These are phyloP conservation scores for Andrena fulva DNA, from an alignment of 2,888 invertebrate species.

Conservation along the genomic window DNA sequence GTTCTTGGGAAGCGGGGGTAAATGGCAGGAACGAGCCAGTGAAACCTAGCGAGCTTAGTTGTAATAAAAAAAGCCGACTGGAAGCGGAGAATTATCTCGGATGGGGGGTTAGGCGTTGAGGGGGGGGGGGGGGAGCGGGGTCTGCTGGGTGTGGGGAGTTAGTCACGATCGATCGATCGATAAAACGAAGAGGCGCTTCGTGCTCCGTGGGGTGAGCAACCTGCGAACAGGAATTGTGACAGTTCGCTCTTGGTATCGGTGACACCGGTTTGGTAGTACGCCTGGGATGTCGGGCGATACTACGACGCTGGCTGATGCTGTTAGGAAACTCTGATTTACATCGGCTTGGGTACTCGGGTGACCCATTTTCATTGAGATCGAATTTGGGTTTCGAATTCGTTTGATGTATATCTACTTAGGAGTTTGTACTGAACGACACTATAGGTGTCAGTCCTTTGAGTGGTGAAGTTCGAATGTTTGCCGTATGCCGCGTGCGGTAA, in stretches of 20 bases:
- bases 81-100: constrained; percentile 41
- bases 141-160: constrained; percentile 23
- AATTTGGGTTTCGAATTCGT: no score
- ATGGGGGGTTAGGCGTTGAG: background rate
- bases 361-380: background rate
- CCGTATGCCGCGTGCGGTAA: no score
- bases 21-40: constrained; percentile 17
- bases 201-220: constrained; percentile 13
- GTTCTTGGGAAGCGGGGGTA: constrained; percentile 39
- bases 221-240: constrained; percentile 33
- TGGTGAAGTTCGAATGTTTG: no score
- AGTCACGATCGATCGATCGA: constrained; percentile 49
- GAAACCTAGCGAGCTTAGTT: constrained; percentile 21
- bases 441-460: no score
- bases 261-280: constrained; percentile 4
- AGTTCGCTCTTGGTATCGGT: constrained; percentile 12
- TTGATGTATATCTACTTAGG: no score
- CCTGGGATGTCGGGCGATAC: background rate
- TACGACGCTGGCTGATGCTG: background rate
- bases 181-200: constrained; percentile 40
- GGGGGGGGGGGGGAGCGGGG: background rate
- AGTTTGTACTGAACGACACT: no score
- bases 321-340: background rate
- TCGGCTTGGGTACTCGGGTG: background rate
- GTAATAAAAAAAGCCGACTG: background rate